Evolutionary conservation across 2,888 invertebrate genomes (phyloP).

Genomic region (Melinaea marsaeus): DNA sequence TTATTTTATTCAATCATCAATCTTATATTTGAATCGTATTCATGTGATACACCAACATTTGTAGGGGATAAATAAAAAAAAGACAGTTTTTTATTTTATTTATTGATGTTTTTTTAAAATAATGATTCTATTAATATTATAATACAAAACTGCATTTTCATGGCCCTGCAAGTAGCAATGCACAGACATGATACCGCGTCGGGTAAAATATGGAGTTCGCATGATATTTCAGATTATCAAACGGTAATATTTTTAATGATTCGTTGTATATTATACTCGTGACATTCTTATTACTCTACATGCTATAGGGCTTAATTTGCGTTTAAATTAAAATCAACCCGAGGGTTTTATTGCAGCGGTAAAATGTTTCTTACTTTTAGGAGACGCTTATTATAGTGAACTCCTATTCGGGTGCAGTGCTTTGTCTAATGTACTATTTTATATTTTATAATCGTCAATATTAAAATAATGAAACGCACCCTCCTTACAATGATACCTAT

Average conservation of each 20-base stretch:
- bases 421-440: neutral
- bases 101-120: no score
- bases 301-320: constrained; percentile 31
- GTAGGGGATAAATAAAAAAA: no score
- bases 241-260: constrained; percentile 41
- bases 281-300: constrained; percentile 33
- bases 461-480: no score
- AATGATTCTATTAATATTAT: no score
- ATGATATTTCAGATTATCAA: constrained; percentile 42
- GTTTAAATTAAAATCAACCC: constrained; percentile 30
- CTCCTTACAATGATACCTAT: neutral
- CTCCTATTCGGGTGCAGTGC: neutral
- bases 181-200: constrained; percentile 49
- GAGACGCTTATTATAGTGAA: constrained; percentile 17
- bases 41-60: no score
- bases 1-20: no score
- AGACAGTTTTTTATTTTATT: no score
- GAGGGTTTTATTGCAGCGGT: constrained; percentile 25
- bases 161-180: constrained; percentile 43
- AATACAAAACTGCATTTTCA: constrained; percentile 32
- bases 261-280: constrained; percentile 34
- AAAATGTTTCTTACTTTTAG: constrained; percentile 27
- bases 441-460: no score
- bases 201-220: constrained; percentile 49
- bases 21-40: no score